Conservation (phyloP, 1,140 invertebrate genomes). For the Drosophila ohnishii region DNA sequence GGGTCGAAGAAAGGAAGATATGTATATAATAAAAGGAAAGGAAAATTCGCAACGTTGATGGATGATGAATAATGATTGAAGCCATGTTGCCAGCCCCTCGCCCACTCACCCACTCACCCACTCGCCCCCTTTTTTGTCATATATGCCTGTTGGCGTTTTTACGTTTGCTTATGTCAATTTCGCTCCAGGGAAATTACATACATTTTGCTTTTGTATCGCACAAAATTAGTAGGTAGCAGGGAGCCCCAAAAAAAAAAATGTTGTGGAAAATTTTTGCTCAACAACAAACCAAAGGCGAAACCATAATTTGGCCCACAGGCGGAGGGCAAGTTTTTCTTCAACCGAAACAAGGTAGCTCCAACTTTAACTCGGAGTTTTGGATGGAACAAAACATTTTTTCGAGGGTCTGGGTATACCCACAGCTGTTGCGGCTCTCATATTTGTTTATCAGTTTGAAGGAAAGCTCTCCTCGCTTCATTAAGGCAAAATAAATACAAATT, state of each 20-base stretch:
- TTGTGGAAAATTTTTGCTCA: constrained; percentile 39
- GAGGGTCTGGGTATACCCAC: constrained; percentile 10
- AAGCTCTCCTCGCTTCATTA: constrained; percentile 56
- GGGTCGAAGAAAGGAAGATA: constrained; percentile 35
- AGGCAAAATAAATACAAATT: constrained; percentile 77
- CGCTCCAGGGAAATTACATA: constrained; percentile 79
- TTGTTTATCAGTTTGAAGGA: constrained; percentile 67
- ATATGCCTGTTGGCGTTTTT: constrained; percentile 78
- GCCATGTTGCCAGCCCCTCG: constrained; percentile 62
- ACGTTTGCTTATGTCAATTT: constrained; percentile 79
- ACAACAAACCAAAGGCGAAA: constrained; percentile 34
- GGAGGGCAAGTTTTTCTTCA: constrained; percentile 20
- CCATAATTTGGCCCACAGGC: constrained; percentile 67
- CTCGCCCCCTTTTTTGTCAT: constrained; percentile 48
- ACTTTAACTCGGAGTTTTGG: background rate
- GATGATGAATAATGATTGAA: constrained; percentile 82
- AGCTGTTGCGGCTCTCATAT: constrained; percentile 72
- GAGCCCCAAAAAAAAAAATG: constrained; percentile 9
- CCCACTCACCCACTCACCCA: constrained; percentile 7
- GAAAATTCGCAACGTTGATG: constrained; percentile 77
- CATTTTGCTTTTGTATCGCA: constrained; percentile 72
- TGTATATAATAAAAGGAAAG: constrained; percentile 46
- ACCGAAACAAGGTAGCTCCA: constrained; percentile 28
- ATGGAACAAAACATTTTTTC: background rate
- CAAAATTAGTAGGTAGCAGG: constrained; percentile 70